Conservation (phyloP, 2,888 invertebrate species). For the Saturnia pavonia region DNA sequence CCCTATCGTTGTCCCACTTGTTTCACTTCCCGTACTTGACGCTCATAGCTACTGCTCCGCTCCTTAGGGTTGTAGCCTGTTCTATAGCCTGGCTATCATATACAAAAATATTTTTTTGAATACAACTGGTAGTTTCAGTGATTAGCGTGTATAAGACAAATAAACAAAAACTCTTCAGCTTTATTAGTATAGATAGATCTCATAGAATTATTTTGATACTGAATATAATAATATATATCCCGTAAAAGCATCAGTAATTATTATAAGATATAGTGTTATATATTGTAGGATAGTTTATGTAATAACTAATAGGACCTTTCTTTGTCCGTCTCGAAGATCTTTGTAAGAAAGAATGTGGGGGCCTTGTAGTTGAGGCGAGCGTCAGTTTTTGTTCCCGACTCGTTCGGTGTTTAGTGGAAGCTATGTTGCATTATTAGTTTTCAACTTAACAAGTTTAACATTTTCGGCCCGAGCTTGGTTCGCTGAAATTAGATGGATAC, state of each 20-base stretch:
- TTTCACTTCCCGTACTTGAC: too few relatives aligned
- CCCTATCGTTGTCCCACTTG: too few relatives aligned
- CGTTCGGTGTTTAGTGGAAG: constrained; percentile 55
- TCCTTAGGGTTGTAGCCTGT: too few relatives aligned
- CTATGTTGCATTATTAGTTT: constrained; percentile 76
- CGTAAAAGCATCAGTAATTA: not conserved
- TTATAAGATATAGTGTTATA: not conserved
- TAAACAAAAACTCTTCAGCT: too few relatives aligned
- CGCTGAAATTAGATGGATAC: constrained; percentile 55
- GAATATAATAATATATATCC: too few relatives aligned
- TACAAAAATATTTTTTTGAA: too few relatives aligned
- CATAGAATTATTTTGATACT: too few relatives aligned
- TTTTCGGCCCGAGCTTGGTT: constrained; percentile 55
- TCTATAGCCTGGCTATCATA: too few relatives aligned
- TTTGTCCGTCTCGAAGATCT: constrained; percentile 1
- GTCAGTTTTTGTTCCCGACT: constrained; percentile 57
- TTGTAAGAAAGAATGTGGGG: constrained; percentile 14
- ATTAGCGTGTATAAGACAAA: too few relatives aligned
- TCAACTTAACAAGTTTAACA: constrained; percentile 62
- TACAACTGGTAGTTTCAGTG: too few relatives aligned
- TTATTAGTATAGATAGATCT: too few relatives aligned
- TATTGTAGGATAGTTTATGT: not conserved
- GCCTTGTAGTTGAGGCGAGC: constrained; percentile 22
- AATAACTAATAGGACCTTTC: not conserved
- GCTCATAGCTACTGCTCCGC: too few relatives aligned